These are phyloP conservation scores for Hiodon alosoides DNA, from an alignment of 2,113 vertebrate species.

Conservation along the genomic window DNA sequence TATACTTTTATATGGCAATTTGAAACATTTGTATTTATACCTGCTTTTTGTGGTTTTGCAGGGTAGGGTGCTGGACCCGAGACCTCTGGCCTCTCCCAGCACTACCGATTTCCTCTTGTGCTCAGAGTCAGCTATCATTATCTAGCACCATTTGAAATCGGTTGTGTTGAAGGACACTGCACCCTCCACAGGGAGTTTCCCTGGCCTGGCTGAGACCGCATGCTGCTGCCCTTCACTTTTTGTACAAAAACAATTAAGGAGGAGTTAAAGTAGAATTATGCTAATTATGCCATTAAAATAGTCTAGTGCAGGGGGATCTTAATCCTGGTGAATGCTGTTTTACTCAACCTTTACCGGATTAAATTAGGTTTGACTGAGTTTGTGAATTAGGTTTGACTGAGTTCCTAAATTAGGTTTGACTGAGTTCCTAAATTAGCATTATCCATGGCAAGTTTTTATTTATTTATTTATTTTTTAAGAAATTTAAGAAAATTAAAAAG, in stretches of 20 bases:
- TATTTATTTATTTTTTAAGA: no score
- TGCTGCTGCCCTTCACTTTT: background rate
- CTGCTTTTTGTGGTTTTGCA: background rate
- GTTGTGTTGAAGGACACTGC: slow-evolving; percentile 36
- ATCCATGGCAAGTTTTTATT: no score
- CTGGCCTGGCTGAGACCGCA: background rate
- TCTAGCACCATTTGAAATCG: slow-evolving; percentile 51
- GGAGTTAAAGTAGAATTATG: no score
- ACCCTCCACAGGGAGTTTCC: background rate
- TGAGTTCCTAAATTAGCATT: no score
- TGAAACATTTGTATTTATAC: background rate
- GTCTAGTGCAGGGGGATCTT: no score
- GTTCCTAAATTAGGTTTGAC: no score
- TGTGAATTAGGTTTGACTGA: no score
- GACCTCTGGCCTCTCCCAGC: slow-evolving; percentile 25
- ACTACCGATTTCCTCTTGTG: slow-evolving; percentile 44
- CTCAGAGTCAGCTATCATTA: slow-evolving; percentile 39
- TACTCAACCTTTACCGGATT: no score
- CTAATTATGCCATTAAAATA: no score
- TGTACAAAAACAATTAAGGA: background rate
- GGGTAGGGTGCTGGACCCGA: background rate
- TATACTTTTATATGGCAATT: background rate
- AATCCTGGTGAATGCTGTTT: no score
- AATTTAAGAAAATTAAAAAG: no score
- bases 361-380: no score